phyloP scores from a whole-genome alignment of 92 coral and sea anemone species.

The Palythoa heliodiscus region DNA sequence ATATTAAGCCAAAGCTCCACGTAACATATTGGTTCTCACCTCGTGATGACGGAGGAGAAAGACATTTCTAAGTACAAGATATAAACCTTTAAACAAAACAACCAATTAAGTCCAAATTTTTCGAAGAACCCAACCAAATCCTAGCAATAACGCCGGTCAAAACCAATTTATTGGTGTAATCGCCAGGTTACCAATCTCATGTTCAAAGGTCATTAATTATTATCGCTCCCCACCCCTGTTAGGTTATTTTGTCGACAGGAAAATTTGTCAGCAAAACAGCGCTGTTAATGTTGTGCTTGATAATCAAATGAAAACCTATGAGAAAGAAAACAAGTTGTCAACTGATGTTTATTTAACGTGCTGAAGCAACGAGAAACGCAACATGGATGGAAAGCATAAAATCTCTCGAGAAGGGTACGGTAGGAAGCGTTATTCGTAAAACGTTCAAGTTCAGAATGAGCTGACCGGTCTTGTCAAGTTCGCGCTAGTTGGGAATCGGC shows the following conservation, averaged over 20 bases:
- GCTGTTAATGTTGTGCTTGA: background rate
- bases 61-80: slow-evolving; percentile 46
- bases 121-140: slow-evolving; percentile 33
- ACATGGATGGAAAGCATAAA: background rate
- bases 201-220: slow-evolving; percentile 26
- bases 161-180: background rate
- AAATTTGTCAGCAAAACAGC: background rate
- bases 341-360: background rate
- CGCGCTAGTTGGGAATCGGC: background rate
- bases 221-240: background rate
- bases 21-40: slow-evolving; percentile 41
- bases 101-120: slow-evolving; percentile 30
- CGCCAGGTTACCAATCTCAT: slow-evolving; percentile 38
- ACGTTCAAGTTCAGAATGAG: background rate
- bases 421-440: background rate
- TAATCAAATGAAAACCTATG: background rate
- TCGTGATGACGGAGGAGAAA: slow-evolving; percentile 64
- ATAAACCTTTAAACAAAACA: slow-evolving; percentile 7
- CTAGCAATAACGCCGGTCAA: slow-evolving; percentile 41
- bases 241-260: background rate
- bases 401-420: background rate
- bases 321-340: background rate
- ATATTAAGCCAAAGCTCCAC: background rate
- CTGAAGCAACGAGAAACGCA: background rate
- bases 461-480: background rate